Conservation (phyloP, 64 coral and sea anemone species). For the Platygyra sinensis region DNA sequence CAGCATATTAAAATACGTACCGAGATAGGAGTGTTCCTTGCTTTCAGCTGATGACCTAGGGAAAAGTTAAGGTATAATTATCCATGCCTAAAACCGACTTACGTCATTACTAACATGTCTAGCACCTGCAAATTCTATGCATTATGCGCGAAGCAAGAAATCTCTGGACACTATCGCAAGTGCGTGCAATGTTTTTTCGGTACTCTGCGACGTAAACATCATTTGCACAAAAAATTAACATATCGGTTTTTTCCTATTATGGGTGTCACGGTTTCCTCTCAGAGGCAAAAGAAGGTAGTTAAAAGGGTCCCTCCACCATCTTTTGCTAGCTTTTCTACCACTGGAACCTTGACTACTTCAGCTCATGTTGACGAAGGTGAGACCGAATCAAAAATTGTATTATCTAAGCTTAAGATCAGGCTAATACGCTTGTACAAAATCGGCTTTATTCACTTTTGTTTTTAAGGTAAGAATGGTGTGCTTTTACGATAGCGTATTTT, state of each 20-base stretch:
- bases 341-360: constrained; percentile 38
- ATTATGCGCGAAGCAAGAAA: not conserved
- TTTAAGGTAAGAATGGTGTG: too few relatives aligned
- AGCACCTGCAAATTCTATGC: not conserved
- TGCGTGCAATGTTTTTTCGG: not conserved
- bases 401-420: too few relatives aligned
- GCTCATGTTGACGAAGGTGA: constrained; percentile 29
- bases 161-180: not conserved
- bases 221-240: constrained; percentile 11
- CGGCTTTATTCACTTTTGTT: too few relatives aligned
- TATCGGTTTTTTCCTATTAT: not conserved
- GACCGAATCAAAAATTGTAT: not conserved
- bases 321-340: constrained; percentile 62
- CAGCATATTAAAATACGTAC: not conserved
- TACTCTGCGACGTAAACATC: not conserved
- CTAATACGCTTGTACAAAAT: too few relatives aligned
- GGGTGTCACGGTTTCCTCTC: constrained; percentile 31
- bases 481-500: too few relatives aligned
- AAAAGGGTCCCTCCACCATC: constrained; percentile 47
- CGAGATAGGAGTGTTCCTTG: too few relatives aligned
- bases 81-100: not conserved
- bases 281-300: not conserved
- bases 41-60: not conserved
- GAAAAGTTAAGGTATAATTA: not conserved
- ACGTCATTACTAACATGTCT: not conserved